phyloP scores from a whole-genome alignment of 1,140 invertebrate genomes.

The Drosophila cardini region DNA sequence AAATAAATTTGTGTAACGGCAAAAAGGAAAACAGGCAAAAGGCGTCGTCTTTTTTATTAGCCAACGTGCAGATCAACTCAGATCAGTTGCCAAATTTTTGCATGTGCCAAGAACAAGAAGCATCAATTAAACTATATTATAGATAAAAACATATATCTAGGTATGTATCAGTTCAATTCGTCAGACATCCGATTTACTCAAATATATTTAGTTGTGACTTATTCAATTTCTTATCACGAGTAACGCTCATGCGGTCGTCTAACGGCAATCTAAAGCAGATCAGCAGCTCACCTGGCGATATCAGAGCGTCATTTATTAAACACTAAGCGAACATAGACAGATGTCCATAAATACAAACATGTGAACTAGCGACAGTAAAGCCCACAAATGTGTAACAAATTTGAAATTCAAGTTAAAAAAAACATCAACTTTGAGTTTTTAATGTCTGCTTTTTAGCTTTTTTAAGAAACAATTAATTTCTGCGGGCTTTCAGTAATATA shows the following conservation, averaged over 20 bases:
- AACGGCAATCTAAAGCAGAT: conserved; percentile 9
- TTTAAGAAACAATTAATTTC: too few species aligned
- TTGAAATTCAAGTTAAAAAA: neutral
- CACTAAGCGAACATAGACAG: neutral
- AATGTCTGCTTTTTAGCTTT: too few species aligned
- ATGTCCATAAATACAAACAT: neutral
- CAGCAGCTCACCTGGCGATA: conserved; percentile 4
- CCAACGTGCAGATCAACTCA: neutral
- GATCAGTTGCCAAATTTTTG: conserved; percentile 56
- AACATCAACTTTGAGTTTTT: too few species aligned
- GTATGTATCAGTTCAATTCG: neutral
- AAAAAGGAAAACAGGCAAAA: too few species aligned
- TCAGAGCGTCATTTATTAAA: conserved; percentile 4
- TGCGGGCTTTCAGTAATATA: too few species aligned
- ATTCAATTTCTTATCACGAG: conserved; percentile 39
- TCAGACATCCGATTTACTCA: neutral
- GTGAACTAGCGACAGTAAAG: neutral
- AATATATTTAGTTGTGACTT: neutral
- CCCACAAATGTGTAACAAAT: neutral
- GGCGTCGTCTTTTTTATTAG: conserved; percentile 28
- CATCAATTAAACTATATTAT: conserved; percentile 15
- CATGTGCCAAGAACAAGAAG: conserved; percentile 51
- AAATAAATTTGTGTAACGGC: conserved; percentile 41
- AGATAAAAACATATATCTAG: conserved; percentile 1
- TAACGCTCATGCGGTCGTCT: conserved; percentile 19